Conservation (phyloP, 64 coral and sea anemone genomes). For the Cladopsammia gracilis region DNA sequence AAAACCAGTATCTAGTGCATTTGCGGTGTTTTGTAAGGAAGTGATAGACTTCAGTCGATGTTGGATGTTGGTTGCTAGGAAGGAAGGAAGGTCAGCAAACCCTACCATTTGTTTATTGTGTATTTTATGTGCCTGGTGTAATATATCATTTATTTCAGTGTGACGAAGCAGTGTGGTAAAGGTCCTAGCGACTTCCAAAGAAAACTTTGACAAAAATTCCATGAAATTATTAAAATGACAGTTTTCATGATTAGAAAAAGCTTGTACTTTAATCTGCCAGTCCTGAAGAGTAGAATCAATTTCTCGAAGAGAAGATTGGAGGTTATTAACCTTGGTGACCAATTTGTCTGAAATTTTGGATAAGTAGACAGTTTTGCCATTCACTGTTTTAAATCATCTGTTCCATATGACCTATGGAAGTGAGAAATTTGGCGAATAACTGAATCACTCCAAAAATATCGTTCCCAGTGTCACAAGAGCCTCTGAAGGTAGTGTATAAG, state of each 20-base stretch:
- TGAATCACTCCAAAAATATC: too few species aligned
- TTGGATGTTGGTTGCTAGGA: too few species aligned
- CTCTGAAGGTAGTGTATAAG: too few species aligned
- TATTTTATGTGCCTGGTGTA: neutral
- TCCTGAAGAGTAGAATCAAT: neutral
- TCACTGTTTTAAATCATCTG: neutral
- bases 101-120: neutral
- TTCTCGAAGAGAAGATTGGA: neutral
- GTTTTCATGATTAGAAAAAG: neutral
- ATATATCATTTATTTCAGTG: neutral
- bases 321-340: neutral
- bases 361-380: conserved; percentile 4
- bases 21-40: too few species aligned
- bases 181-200: neutral
- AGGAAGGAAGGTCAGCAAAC: too few species aligned
- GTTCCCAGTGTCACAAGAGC: too few species aligned
- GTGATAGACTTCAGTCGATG: too few species aligned
- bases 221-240: neutral
- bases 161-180: neutral
- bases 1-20: too few species aligned
- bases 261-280: neutral
- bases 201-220: neutral
- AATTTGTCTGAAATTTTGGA: neutral
- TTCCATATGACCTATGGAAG: too few species aligned
- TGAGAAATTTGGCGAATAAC: too few species aligned